Evolutionary conservation across 2,888 invertebrate genomes (phyloP).

Genomic region (Poecilobothrus nobilitatus): DNA sequence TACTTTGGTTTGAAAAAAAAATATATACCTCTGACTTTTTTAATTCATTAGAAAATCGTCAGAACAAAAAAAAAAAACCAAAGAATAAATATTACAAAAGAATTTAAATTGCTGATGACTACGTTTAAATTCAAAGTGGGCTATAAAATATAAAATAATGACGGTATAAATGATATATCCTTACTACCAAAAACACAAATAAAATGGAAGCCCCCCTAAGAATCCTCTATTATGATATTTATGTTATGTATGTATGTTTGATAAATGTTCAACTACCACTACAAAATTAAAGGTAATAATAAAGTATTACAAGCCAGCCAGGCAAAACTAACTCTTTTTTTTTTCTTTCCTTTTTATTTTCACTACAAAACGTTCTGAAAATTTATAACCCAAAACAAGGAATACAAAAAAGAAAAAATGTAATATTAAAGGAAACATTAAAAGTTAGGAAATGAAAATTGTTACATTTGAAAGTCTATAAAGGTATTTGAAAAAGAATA

Average conservation of each 20-base stretch:
- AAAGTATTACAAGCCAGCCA: not conserved
- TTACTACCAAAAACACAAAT: not conserved
- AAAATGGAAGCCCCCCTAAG: not conserved
- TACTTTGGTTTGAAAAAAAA: too few relatives aligned
- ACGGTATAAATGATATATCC: not conserved
- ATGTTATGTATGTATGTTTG: too few relatives aligned
- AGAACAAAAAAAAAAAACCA: too few relatives aligned
- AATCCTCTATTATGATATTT: not conserved
- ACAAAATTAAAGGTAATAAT: not conserved
- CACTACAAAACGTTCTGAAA: not conserved
- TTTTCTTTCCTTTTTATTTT: too few relatives aligned
- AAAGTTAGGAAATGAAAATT: constrained; percentile 1
- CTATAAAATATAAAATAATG: not conserved
- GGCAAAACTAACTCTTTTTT: not conserved
- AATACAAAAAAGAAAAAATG: not conserved
- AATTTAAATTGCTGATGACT: not conserved
- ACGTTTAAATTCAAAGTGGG: constrained; percentile 1
- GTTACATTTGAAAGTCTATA: not conserved
- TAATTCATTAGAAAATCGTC: too few relatives aligned
- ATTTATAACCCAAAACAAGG: not conserved
- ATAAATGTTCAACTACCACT: not conserved
- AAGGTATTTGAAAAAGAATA: not conserved
- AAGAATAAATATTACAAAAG: too few relatives aligned
- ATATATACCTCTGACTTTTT: too few relatives aligned
- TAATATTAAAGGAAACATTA: constrained; percentile 2